Conservation (phyloP, 1,140 invertebrate genomes). For the Popillia japonica region DNA sequence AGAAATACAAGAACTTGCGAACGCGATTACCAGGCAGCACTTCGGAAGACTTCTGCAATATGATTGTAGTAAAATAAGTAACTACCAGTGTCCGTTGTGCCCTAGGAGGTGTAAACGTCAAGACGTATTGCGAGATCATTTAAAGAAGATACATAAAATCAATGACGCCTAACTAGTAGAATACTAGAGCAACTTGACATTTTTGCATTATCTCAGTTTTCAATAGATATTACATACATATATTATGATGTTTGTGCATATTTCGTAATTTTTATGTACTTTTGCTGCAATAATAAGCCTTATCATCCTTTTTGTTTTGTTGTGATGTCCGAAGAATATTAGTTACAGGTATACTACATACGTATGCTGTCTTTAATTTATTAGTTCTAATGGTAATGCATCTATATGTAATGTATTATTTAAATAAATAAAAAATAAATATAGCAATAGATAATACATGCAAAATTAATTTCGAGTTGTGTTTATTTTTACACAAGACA, state of each 20-base stretch:
- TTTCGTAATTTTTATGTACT: slow-evolving; percentile 5
- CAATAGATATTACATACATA: slow-evolving; percentile 35
- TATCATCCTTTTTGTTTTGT: background rate
- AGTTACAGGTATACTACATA: slow-evolving; percentile 8
- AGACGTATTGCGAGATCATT: slow-evolving; percentile 52
- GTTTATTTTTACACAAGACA: background rate
- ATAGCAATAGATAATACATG: background rate
- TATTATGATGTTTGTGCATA: slow-evolving; percentile 28
- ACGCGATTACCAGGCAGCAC: slow-evolving; percentile 33
- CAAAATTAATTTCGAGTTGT: background rate
- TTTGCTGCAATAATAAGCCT: slow-evolving; percentile 10
- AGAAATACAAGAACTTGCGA: slow-evolving; percentile 29
- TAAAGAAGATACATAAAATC: slow-evolving; percentile 54
- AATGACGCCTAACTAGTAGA: slow-evolving; percentile 26
- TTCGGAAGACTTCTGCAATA: slow-evolving; percentile 35
- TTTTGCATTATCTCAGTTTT: slow-evolving; percentile 26
- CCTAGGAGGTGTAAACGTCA: slow-evolving; percentile 57
- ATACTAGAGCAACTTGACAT: background rate
- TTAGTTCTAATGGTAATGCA: slow-evolving; percentile 19
- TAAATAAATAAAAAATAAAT: slow-evolving; percentile 20
- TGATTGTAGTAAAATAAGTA: slow-evolving; percentile 37
- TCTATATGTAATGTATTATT: slow-evolving; percentile 14
- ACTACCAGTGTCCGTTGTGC: slow-evolving; percentile 54
- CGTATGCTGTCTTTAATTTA: background rate
- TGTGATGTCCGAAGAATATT: background rate